These are phyloP conservation scores for Ectropis crepuscularia DNA, from an alignment of 2,888 invertebrate species.

Conservation along the genomic window DNA sequence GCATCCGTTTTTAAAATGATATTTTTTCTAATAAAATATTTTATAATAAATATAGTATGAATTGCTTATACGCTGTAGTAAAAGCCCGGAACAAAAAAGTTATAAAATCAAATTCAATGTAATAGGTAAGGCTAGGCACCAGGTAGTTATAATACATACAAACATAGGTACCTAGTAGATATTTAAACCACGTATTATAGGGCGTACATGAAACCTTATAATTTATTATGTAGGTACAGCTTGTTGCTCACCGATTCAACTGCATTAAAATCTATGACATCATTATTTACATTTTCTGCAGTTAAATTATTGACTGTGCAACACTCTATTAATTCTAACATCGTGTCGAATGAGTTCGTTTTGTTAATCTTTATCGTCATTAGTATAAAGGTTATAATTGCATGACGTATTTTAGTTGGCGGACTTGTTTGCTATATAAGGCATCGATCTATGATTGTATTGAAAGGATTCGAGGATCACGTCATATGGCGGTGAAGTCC, in stretches of 20 bases:
- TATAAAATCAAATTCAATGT: not conserved
- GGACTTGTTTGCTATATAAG: slow-evolving; percentile 52
- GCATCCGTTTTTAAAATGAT: too few species aligned
- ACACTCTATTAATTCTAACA: slow-evolving; percentile 18
- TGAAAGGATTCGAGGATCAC: slow-evolving; percentile 51
- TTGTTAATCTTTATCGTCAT: slow-evolving; percentile 10
- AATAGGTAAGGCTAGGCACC: too few species aligned
- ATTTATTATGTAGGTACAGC: too few species aligned
- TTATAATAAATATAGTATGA: too few species aligned
- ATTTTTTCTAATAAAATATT: too few species aligned
- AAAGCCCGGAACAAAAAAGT: too few species aligned
- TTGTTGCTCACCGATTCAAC: slow-evolving; percentile 6
- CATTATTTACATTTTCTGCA: slow-evolving; percentile 40
- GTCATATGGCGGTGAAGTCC: slow-evolving; percentile 52
- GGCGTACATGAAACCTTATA: not conserved
- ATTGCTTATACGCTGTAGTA: too few species aligned
- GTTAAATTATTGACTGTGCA: slow-evolving; percentile 20
- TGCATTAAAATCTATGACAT: slow-evolving; percentile 46
- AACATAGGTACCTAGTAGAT: not conserved
- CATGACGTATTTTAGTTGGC: slow-evolving; percentile 12
- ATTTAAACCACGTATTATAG: not conserved
- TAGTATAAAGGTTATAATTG: slow-evolving; percentile 30
- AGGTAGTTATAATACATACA: not conserved
- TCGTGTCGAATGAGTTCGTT: not conserved
- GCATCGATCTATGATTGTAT: slow-evolving; percentile 43